Conservation (phyloP, 2,888 invertebrate genomes). For the Pseudolycoriella hygida region DNA sequence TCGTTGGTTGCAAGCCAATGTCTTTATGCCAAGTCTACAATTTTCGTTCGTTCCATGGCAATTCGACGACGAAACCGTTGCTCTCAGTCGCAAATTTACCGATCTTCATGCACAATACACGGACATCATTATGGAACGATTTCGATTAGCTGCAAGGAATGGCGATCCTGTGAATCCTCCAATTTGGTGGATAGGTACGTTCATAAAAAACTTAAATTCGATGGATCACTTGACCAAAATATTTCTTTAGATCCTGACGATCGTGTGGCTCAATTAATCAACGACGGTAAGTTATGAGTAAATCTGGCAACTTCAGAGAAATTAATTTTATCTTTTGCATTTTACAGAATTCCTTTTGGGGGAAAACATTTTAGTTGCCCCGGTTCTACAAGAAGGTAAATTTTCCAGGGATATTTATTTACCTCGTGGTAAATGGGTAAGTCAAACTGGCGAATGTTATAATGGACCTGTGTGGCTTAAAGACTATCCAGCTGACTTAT, state of each 20-base stretch:
- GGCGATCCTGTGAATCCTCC: conserved; percentile 61
- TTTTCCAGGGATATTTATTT: conserved; percentile 51
- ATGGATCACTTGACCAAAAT: too few species aligned
- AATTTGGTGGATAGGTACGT: conserved; percentile 53
- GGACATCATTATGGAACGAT: conserved; percentile 40
- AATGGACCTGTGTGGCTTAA: conserved; percentile 43
- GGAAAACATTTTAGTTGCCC: conserved; percentile 59
- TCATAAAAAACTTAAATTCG: too few species aligned
- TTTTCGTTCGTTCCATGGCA: conserved; percentile 65
- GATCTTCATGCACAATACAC: conserved; percentile 44
- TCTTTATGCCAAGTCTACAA: conserved; percentile 61
- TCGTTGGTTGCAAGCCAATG: conserved; percentile 57
- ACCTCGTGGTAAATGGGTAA: conserved; percentile 56
- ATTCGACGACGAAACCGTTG: conserved; percentile 39
- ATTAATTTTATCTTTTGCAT: neutral
- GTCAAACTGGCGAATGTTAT: conserved; percentile 30
- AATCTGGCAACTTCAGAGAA: neutral
- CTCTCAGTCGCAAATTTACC: conserved; percentile 43
- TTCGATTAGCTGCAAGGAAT: conserved; percentile 36
- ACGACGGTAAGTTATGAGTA: conserved; percentile 33
- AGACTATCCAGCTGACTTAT: conserved; percentile 46
- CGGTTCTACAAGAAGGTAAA: conserved; percentile 46
- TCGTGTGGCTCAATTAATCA: conserved; percentile 35
- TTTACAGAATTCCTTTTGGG: conserved; percentile 59
- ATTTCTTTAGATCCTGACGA: conserved; percentile 38